These are phyloP conservation scores for Lucilia sericata DNA, from an alignment of 1,140 invertebrate genomes.

Conservation along the genomic window DNA sequence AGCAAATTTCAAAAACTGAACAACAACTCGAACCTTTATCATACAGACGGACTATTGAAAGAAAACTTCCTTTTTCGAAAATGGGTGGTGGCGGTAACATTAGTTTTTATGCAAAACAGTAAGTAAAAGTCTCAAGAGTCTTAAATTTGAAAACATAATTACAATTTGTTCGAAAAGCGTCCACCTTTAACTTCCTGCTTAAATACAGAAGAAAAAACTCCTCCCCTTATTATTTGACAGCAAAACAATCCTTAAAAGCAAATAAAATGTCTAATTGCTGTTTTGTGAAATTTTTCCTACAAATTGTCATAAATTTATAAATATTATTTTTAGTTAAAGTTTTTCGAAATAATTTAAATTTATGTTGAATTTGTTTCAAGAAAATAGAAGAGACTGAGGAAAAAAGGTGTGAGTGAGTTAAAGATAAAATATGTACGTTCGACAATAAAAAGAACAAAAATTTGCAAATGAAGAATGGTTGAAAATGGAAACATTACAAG, in stretches of 20 bases:
- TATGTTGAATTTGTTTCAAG: neutral
- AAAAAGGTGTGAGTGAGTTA: neutral
- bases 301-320: neutral
- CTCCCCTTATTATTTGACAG: neutral
- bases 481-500: constrained; percentile 12
- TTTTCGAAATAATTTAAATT: neutral
- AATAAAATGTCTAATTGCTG: constrained; percentile 1
- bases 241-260: neutral
- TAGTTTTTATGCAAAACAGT: neutral
- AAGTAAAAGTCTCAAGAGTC: constrained; percentile 20
- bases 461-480: neutral
- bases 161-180: neutral
- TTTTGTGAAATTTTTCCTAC: neutral
- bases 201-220: neutral
- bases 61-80: neutral
- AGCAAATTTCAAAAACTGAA: neutral
- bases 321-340: constrained; percentile 2
- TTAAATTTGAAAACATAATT: constrained; percentile 18
- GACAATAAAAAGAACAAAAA: neutral
- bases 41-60: neutral
- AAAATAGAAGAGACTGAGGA: no score
- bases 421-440: neutral
- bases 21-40: neutral
- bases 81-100: neutral
- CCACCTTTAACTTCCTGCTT: neutral